Conservation (phyloP, 2,797 vertebrate genomes). For the Taenioides sp. region DNA sequence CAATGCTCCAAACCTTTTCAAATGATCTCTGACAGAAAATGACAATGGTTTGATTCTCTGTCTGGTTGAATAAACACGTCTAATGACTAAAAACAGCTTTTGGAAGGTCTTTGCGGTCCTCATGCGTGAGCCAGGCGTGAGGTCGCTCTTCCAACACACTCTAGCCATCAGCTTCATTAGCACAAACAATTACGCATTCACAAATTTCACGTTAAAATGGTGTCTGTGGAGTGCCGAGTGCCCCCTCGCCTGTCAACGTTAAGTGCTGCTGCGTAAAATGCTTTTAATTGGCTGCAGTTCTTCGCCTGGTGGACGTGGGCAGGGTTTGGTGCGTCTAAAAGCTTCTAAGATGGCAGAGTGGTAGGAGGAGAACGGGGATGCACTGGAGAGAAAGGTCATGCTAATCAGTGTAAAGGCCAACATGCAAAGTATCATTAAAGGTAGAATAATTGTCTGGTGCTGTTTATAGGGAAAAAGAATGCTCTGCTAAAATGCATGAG, state of each 20-base stretch:
- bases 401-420: conserved; percentile 76
- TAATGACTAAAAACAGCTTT: conserved; percentile 50
- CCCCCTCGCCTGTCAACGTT: conserved; percentile 69
- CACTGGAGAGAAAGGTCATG: conserved; percentile 72
- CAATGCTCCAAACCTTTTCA: conserved; percentile 2
- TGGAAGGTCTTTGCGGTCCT: background rate
- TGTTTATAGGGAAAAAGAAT: conserved; percentile 50
- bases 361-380: conserved; percentile 50
- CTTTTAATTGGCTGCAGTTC: conserved; percentile 78
- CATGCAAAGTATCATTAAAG: conserved; percentile 71
- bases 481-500: background rate
- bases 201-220: conserved; percentile 76
- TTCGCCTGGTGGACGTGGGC: conserved; percentile 41
- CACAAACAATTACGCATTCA: conserved; percentile 73
- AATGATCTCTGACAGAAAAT: conserved; percentile 13
- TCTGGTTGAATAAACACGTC: conserved; percentile 22
- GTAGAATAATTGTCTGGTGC: conserved; percentile 71
- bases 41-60: conserved; percentile 19
- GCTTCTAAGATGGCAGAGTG: conserved; percentile 62
- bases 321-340: conserved; percentile 57
- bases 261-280: conserved; percentile 77
- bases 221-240: conserved; percentile 68
- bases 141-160: conserved; percentile 64
- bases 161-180: conserved; percentile 73
- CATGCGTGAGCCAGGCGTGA: conserved; percentile 38